Conservation (phyloP, 2,797 vertebrate species). For the Enteromius fasciolatus region DNA sequence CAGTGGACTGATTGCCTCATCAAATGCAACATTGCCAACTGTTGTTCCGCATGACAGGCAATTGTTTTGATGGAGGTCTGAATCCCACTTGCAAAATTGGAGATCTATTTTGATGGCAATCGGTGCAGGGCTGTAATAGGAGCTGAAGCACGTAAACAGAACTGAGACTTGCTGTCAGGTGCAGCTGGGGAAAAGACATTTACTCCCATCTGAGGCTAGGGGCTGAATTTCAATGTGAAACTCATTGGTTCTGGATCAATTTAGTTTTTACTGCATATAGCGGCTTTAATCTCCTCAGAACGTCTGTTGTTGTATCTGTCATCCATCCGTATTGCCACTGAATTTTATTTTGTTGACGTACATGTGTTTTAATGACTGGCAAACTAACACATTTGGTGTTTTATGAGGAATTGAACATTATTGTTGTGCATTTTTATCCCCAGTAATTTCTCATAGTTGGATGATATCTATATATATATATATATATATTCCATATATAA, state of each 20-base stretch:
- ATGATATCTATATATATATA: not conserved
- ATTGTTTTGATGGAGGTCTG: conserved; percentile 43
- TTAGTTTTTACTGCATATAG: not conserved
- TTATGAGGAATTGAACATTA: not conserved
- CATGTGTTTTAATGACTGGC: not conserved
- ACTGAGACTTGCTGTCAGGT: conserved; percentile 26
- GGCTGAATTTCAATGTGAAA: conserved; percentile 36
- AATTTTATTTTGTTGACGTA: not conserved
- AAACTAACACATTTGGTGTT: not conserved
- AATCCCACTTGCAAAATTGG: conserved; percentile 40
- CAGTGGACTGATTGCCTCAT: conserved; percentile 38
- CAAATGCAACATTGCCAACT: conserved; percentile 31
- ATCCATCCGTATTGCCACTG: not conserved
- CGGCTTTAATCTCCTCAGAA: conserved; percentile 10
- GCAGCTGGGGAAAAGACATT: conserved; percentile 42
- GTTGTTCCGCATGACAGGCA: conserved; percentile 34
- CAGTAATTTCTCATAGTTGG: not conserved
- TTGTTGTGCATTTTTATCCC: not conserved
- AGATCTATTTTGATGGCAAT: conserved; percentile 41
- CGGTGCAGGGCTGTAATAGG: conserved; percentile 11
- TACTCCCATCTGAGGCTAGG: conserved; percentile 37
- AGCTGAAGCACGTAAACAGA: conserved; percentile 31
- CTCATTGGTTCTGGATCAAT: conserved; percentile 13
- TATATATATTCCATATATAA: not conserved
- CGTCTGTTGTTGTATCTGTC: not conserved